Conservation (phyloP, 2,113 vertebrate genomes). For the Hucho hucho region DNA sequence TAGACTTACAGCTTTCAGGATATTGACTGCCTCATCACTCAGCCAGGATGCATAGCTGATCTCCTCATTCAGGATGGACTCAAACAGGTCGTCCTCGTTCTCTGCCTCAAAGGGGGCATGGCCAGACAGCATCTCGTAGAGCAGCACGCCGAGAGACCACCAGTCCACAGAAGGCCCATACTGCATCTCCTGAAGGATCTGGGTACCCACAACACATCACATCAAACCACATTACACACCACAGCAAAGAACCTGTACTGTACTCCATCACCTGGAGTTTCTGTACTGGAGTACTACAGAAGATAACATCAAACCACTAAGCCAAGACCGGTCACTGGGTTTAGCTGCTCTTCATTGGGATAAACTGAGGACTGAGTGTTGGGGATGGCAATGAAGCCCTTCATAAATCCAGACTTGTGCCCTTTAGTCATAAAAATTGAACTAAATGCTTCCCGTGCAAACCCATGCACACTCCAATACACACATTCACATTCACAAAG, state of each 20-base stretch:
- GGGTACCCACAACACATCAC: slow-evolving; percentile 11
- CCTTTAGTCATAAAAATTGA: slow-evolving; percentile 12
- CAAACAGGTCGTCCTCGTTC: slow-evolving; percentile 96
- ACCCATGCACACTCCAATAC: not conserved
- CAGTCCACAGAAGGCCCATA: slow-evolving; percentile 96
- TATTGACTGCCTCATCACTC: slow-evolving; percentile 82
- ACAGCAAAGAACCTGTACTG: not conserved
- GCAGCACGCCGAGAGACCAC: slow-evolving; percentile 96
- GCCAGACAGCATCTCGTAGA: slow-evolving; percentile 96
- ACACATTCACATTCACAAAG: slow-evolving; percentile 16
- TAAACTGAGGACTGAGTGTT: slow-evolving; percentile 17
- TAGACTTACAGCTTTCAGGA: slow-evolving; percentile 91
- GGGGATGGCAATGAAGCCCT: slow-evolving; percentile 35
- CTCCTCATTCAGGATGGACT: slow-evolving; percentile 93
- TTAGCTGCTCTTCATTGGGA: not conserved
- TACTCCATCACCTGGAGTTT: not conserved
- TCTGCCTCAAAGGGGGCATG: slow-evolving; percentile 95
- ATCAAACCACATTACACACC: not conserved
- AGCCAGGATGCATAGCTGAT: slow-evolving; percentile 92
- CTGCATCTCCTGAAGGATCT: slow-evolving; percentile 97
- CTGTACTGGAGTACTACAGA: too few relatives aligned
- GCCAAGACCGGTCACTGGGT: slow-evolving; percentile 2
- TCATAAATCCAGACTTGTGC: slow-evolving; percentile 35
- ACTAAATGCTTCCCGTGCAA: slow-evolving; percentile 9
- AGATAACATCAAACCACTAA: not conserved